phyloP scores from a whole-genome alignment of 2,113 vertebrate genomes.

The Monopterus albus region DNA sequence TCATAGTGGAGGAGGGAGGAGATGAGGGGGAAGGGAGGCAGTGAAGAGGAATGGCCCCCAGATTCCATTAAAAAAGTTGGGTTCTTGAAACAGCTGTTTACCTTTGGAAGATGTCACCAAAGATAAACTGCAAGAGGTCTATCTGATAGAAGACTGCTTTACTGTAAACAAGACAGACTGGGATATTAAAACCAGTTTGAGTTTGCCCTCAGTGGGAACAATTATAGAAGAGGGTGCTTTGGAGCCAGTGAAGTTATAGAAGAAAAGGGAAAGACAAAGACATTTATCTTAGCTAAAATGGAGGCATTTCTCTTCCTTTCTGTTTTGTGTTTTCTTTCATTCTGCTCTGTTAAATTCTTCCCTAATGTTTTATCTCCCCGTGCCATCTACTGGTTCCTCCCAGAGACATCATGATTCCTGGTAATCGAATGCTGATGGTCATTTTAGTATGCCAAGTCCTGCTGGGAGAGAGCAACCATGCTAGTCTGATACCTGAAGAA shows the following conservation, averaged over 20 bases:
- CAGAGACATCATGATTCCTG: slow-evolving; percentile 99
- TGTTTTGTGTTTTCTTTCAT: slow-evolving; percentile 44
- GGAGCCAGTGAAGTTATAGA: not conserved
- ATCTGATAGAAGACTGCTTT: slow-evolving; percentile 84
- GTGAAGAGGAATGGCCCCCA: slow-evolving; percentile 44
- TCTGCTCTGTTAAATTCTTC: slow-evolving; percentile 8
- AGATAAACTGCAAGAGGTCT: slow-evolving; percentile 82
- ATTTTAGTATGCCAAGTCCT: slow-evolving; percentile 99
- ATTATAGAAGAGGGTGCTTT: slow-evolving; percentile 27
- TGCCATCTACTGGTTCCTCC: slow-evolving; percentile 46
- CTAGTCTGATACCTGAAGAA: slow-evolving; percentile 97
- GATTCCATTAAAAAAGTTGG: slow-evolving; percentile 71
- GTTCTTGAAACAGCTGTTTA: slow-evolving; percentile 78
- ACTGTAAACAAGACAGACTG: slow-evolving; percentile 83
- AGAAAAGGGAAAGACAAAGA: not conserved
- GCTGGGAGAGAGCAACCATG: slow-evolving; percentile 96
- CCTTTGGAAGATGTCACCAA: slow-evolving; percentile 78
- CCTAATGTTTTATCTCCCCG: slow-evolving; percentile 64
- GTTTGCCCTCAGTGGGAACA: slow-evolving; percentile 35
- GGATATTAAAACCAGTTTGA: slow-evolving; percentile 78
- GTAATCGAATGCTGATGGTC: slow-evolving; percentile 99
- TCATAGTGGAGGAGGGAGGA: slow-evolving; percentile 60
- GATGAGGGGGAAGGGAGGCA: slow-evolving; percentile 33
- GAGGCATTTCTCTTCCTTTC: slow-evolving; percentile 22
- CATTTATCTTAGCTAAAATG: slow-evolving; percentile 1